These are phyloP conservation scores for Telmatochromis brichardi DNA, from an alignment of 2,113 vertebrate species.

Conservation along the genomic window DNA sequence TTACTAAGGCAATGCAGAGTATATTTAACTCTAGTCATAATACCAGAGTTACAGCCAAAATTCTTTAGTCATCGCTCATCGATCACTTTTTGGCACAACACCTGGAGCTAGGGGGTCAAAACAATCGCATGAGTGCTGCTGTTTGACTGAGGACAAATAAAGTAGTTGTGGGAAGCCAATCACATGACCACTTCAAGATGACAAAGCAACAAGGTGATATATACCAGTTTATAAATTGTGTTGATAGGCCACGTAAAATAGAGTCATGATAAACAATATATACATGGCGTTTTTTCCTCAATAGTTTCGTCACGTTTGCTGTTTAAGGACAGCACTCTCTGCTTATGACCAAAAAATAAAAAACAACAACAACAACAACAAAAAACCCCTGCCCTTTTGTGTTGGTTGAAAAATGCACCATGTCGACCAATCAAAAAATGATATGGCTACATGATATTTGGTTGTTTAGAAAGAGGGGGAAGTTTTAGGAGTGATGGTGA, in stretches of 20 bases:
- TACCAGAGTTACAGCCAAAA: not conserved
- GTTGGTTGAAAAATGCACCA: not conserved
- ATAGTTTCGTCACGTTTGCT: not conserved
- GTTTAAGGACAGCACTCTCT: rapidly evolving
- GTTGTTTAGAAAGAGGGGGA: not conserved
- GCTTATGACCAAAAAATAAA: not conserved
- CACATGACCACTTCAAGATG: not conserved
- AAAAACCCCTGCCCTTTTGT: rapidly evolving
- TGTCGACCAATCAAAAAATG: not conserved
- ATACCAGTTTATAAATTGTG: not conserved
- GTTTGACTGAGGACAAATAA: rapidly evolving
- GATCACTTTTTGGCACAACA: not conserved
- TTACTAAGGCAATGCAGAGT: not conserved
- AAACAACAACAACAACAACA: not conserved
- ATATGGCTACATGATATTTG: rapidly evolving
- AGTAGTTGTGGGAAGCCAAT: rapidly evolving
- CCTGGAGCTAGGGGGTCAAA: rapidly evolving
- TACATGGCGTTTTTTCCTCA: not conserved
- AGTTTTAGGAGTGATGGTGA: rapidly evolving
- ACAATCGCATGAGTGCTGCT: not conserved
- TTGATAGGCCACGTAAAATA: rapidly evolving
- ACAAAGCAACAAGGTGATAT: not conserved
- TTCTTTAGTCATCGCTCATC: not conserved
- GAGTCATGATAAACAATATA: not conserved
- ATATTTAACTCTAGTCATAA: not conserved